phyloP scores from a whole-genome alignment of 2,113 vertebrate species.

The Rhinogobius similis region DNA sequence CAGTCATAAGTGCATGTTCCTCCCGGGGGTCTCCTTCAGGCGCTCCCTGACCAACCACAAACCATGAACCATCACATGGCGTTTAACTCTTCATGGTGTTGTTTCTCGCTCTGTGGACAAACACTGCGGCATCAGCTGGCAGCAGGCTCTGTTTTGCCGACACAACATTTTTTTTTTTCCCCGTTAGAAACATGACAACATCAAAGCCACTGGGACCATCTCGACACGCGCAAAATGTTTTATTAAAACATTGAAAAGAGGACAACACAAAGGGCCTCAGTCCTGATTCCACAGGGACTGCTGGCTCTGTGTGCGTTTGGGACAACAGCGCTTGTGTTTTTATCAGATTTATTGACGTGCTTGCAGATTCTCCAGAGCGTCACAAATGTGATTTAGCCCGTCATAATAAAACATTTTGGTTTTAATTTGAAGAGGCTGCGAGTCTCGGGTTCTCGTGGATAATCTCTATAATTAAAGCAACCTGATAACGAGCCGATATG shows the following conservation, averaged over 20 bases:
- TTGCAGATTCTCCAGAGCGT: neutral
- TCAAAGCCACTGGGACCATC: constrained; percentile 21
- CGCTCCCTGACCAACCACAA: no score
- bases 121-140: constrained; percentile 25
- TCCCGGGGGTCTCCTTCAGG: no score
- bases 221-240: neutral
- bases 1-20: no score
- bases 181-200: constrained; percentile 23
- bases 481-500: neutral
- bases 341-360: neutral
- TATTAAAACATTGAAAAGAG: neutral
- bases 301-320: no score
- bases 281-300: neutral
- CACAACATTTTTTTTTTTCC: constrained; percentile 20
- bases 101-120: neutral
- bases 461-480: neutral
- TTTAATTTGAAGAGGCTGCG: neutral
- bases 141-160: constrained; percentile 25
- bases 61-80: no score
- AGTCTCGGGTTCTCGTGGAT: neutral
- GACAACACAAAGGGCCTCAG: constrained; percentile 5
- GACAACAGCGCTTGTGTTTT: neutral
- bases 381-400: no score
- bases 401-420: no score
- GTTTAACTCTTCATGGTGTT: no score